Conservation (phyloP, 2,888 invertebrate species). For the Drosophila greeni region DNA sequence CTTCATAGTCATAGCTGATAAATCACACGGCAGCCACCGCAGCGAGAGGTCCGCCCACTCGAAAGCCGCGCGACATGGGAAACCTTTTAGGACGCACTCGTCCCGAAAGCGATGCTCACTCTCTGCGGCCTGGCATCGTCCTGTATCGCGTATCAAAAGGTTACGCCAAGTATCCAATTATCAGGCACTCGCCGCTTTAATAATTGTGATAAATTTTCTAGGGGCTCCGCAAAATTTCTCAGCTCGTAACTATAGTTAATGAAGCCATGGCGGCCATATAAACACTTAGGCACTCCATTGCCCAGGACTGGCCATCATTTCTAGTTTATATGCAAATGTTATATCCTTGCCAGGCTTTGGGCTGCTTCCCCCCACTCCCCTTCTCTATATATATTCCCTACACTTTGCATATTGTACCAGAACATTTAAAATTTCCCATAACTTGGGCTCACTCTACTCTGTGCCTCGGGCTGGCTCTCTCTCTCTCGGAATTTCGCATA, state of each 20-base stretch:
- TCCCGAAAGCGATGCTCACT: constrained; percentile 24
- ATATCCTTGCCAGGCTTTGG: constrained; percentile 42
- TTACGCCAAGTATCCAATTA: constrained; percentile 29
- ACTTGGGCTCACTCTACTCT: constrained; percentile 13
- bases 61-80: constrained; percentile 46
- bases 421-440: constrained; percentile 43
- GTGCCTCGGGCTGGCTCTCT: constrained; percentile 12
- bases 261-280: constrained; percentile 22
- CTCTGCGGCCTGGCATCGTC: background rate
- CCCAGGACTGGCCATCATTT: constrained; percentile 18
- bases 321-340: constrained; percentile 60
- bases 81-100: constrained; percentile 58
- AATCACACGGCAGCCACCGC: constrained; percentile 28
- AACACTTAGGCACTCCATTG: constrained; percentile 29
- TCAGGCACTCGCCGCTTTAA: constrained; percentile 23
- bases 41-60: constrained; percentile 12
- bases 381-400: constrained; percentile 7
- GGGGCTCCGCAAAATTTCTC: constrained; percentile 5
- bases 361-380: constrained; percentile 34
- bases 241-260: constrained; percentile 26
- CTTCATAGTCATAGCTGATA: constrained; percentile 49
- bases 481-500: constrained; percentile 16
- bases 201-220: constrained; percentile 16
- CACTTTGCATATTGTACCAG: constrained; percentile 41
- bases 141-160: constrained; percentile 27